Evolutionary conservation across 92 coral and sea anemone genomes (phyloP), one percentile per base, ranked within the genome.

Genomic region (Siderastrea radians): DNA sequence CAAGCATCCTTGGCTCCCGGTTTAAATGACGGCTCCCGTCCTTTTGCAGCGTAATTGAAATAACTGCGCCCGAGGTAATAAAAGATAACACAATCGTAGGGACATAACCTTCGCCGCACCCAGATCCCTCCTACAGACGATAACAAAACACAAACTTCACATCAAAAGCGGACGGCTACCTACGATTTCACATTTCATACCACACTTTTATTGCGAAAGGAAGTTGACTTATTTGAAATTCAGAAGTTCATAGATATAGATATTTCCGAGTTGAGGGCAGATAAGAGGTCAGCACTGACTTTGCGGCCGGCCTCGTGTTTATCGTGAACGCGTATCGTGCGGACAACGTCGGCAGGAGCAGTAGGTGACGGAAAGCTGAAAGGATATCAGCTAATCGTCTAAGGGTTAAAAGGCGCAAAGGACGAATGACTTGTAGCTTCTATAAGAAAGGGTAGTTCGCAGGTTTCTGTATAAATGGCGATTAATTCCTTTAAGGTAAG

Each of bases 21-120:
- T 83, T 45, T 3, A 82, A 74, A 51, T 84, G 87, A 84, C 70
- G 65, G 80, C 49, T 84, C 63, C 4, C 52, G 17, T 73, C 61
- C 62, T 54, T 52, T 26, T 45, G 53, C 49, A 48, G 86, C 86
- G 86, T 82, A 69, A 69, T 82, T 82, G 86, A 63, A 82, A 82
- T 82, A 70, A 12, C 78, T 82, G 47, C 8, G 86, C 51, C 68
- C 54, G 44, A 71, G 86, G 77, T 55, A 69, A 50, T 58, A 71
- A 69, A 55, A 82, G 86, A 82, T 82, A 82, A 82, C 78, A 45
- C 47, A 81, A 13, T 11, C 67, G 46, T 52, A 6, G 75, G 63
- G 58, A 50, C 78, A 54, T 69, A 72, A 51, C 72, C 62, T 65
- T 54, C 59, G 53, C 50, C 75, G 75, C 84, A 58, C 86, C 86